Base-by-base conservation (phyloP, 2,113 vertebrate species). In the Nothoprocta perdicaria region DNA sequence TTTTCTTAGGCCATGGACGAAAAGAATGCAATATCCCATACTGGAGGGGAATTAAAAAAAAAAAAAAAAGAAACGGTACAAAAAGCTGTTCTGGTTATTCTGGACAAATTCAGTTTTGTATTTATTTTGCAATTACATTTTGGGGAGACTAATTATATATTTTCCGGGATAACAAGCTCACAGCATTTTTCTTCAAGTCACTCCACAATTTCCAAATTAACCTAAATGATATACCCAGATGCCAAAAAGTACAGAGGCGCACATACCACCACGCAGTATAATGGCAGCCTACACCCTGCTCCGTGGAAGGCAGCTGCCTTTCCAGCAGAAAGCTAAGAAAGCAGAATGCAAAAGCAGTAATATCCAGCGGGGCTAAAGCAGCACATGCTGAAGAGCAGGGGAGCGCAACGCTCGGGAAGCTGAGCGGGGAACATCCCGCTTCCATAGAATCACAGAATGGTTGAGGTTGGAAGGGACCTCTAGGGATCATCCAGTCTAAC, bases 11-110 rank as follows among this genome's bases (percentile, higher is more conserved):
- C 99, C 99, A 0, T 99, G 98, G 88, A 98, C 98, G 68, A 99
- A 98, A 93, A 99, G 98, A 94, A 99, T 99, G 94, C 99, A 99
- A 97, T 99, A 99, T 8, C 99, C 99, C 99, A 99, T 99, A 87
- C 99, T 99, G 95, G 10, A 50, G 21, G 48, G 19, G n/a, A n/a
- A n/a, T n/a, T n/a, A n/a, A n/a, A n/a, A 48, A 48, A 48, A 48
- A 22, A 23, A 48, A 48, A 43, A 92, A 33, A 86, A 16, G 7
- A 66, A 52, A 72, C 72, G 35, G 29, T 33, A 86, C 15, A 38
- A 58, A 29, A 77, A 50, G 53, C 84, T 79, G 35, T 80, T 75
- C 68, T 57, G 55, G 4, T 65, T 10, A 62, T n/a, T 19, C 41
- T 53, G 40, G n/a, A 41, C 23, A n/a, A 18, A 57, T 35, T 13